Evolutionary conservation across 2,113 vertebrate genomes (phyloP).

Genomic region (Cettia cetti): DNA sequence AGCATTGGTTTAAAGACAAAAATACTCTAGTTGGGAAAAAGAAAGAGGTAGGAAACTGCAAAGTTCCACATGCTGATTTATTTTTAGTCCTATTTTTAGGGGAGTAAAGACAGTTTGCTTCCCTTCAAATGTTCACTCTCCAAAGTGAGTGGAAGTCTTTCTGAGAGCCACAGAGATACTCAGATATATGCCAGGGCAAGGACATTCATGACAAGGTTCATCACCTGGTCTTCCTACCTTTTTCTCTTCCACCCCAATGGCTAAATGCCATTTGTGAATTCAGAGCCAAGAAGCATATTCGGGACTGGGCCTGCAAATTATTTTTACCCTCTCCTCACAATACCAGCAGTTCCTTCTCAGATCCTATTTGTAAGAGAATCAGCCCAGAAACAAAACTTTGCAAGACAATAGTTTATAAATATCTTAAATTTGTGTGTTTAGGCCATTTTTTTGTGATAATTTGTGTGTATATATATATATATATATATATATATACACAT

Average conservation of each 20-base stretch:
- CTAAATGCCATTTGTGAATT: background rate
- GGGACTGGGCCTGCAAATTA: background rate
- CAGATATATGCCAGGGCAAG: background rate
- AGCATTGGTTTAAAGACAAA: background rate
- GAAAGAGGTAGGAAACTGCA: background rate
- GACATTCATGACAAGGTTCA: background rate
- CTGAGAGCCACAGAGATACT: background rate
- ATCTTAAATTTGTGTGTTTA: background rate
- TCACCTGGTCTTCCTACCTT: background rate
- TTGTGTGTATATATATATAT: too few species aligned
- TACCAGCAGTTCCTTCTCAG: background rate
- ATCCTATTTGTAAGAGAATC: background rate
- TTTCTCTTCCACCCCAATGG: background rate
- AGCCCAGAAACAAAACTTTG: background rate
- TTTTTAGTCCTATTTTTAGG: background rate
- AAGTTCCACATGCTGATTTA: background rate
- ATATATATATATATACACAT: background rate
- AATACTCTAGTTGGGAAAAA: background rate
- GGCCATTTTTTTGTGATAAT: background rate
- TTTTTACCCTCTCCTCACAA: background rate
- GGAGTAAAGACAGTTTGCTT: background rate
- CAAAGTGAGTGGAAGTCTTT: background rate
- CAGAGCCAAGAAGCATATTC: background rate
- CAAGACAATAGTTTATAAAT: background rate
- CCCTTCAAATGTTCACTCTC: background rate